A percentile compares a stretch with the other conserved stretches of the same genome.
Conservation (phyloP, 2,113 vertebrate genomes). For the Microcebus murinus region DNA sequence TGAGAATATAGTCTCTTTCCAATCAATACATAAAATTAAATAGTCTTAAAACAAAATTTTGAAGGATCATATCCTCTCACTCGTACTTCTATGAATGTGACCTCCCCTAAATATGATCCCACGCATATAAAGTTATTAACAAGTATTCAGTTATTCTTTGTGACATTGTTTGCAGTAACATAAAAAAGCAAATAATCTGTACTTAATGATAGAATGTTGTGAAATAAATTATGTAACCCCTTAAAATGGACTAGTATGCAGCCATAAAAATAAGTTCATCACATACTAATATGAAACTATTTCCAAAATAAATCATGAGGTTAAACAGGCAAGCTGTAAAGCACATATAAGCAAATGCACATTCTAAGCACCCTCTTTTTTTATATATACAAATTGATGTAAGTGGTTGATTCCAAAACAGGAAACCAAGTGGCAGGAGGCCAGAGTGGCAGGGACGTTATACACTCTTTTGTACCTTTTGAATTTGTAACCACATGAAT, state of each 20-base stretch:
- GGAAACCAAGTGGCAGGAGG: not conserved
- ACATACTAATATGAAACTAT: not conserved
- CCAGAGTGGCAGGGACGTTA: not conserved
- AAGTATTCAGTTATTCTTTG: not conserved
- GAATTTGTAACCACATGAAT: conserved; percentile 31
- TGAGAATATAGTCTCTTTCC: not conserved
- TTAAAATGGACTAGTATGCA: not conserved
- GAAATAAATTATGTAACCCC: not conserved
- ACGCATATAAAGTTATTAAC: not conserved
- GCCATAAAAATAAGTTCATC: not conserved
- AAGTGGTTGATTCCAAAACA: not conserved
- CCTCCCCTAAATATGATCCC: not conserved
- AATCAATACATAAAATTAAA: not conserved
- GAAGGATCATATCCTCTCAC: not conserved
- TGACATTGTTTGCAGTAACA: not conserved
- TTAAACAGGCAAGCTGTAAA: not conserved
- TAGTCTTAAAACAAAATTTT: not conserved
- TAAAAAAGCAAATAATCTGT: not conserved
- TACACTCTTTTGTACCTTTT: not conserved
- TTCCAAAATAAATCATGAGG: not conserved
- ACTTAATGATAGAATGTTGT: not conserved
- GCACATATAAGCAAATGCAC: not conserved
- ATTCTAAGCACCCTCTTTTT: not conserved
- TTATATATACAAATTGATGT: not conserved
- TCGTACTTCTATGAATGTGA: not conserved